Percentiles rank a stretch among this genome's conserved stretches.
Conservation (phyloP, 1,140 invertebrate species). For the Drosophila bocki region DNA sequence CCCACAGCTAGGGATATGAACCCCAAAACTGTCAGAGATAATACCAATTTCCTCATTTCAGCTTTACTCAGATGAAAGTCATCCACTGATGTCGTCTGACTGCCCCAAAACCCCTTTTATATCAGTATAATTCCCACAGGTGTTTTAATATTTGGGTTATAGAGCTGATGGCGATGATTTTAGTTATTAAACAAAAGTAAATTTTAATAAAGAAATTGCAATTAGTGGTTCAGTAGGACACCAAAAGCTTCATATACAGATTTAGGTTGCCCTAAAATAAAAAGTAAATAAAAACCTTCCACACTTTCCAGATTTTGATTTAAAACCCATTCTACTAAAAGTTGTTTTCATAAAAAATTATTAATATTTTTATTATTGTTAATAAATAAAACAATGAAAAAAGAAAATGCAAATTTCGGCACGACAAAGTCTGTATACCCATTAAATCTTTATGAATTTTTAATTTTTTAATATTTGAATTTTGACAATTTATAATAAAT, state of each 20-base stretch:
- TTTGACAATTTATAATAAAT: too few species aligned
- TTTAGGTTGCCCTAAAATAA: not conserved
- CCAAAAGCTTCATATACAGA: not conserved
- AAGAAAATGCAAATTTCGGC: too few species aligned
- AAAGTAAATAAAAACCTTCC: not conserved
- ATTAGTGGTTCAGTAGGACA: not conserved
- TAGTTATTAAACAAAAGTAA: not conserved
- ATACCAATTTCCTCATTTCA: slow-evolving; percentile 29
- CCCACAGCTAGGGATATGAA: slow-evolving; percentile 9
- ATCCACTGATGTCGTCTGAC: slow-evolving; percentile 23
- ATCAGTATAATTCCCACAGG: slow-evolving; percentile 17
- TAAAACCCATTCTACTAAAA: too few species aligned
- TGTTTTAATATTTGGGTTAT: slow-evolving; percentile 25
- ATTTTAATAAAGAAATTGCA: not conserved
- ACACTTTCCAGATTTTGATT: too few species aligned
- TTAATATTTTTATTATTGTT: too few species aligned
- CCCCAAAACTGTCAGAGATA: slow-evolving; percentile 23
- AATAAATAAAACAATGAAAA: too few species aligned
- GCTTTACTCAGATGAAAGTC: slow-evolving; percentile 1
- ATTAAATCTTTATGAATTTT: too few species aligned
- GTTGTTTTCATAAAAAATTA: too few species aligned
- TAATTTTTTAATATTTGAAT: too few species aligned
- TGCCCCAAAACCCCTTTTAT: slow-evolving; percentile 8
- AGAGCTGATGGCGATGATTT: not conserved
- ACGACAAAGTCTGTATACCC: too few species aligned